Evolutionary conservation across 2,888 invertebrate genomes (phyloP).

Genomic region (Stenichneumon culpator): DNA sequence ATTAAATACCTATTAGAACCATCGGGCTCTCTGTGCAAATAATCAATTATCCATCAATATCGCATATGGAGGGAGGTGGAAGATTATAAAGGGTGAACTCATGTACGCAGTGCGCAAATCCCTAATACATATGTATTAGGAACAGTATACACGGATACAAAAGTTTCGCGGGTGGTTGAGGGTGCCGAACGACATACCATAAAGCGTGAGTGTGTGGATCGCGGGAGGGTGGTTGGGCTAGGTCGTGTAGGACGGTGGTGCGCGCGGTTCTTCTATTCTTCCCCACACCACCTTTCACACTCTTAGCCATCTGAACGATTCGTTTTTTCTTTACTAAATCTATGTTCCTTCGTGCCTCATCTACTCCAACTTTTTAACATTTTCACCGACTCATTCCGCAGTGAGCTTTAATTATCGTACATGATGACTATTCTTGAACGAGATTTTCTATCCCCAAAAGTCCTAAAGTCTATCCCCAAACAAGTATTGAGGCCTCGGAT

Average conservation of each 20-base stretch:
- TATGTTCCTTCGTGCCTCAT: conserved; percentile 15
- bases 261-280: conserved; percentile 44
- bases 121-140: conserved; percentile 32
- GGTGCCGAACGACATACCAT: conserved; percentile 50
- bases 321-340: conserved; percentile 51
- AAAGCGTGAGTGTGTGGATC: conserved; percentile 50
- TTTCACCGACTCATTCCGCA: neutral
- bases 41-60: conserved; percentile 1
- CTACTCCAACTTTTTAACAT: conserved; percentile 7
- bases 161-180: conserved; percentile 60
- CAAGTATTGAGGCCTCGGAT: neutral
- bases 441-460: conserved; percentile 1
- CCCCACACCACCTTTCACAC: conserved; percentile 3
- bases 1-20: neutral
- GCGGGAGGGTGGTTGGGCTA: conserved; percentile 58
- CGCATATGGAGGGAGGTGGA: neutral
- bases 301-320: conserved; percentile 38
- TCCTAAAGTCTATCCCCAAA: neutral
- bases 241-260: conserved; percentile 63
- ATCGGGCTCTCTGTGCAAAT: neutral
- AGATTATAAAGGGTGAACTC: conserved; percentile 19
- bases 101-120: conserved; percentile 68
- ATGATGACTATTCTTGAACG: neutral
- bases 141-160: conserved; percentile 18
- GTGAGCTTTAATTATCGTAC: neutral